Evolutionary conservation across 2,888 invertebrate genomes (phyloP).

Genomic region (Oligia latruncula): DNA sequence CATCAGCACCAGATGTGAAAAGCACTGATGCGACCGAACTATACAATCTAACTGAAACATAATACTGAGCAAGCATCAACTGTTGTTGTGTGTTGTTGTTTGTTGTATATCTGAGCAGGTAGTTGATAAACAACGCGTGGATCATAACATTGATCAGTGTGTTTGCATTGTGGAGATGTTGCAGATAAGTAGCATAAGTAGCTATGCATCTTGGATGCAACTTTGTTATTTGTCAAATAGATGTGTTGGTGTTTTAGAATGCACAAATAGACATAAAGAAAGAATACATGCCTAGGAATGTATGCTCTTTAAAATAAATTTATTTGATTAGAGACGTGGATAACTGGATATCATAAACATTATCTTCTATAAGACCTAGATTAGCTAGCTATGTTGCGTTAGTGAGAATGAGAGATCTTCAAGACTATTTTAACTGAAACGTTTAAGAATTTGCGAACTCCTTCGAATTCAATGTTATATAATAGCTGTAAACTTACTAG

Average conservation of each 20-base stretch:
- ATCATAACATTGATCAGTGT: background rate
- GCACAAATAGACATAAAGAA: background rate
- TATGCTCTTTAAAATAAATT: background rate
- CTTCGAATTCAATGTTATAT: background rate
- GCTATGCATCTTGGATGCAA: background rate
- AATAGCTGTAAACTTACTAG: background rate
- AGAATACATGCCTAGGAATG: background rate
- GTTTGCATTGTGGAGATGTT: constrained; percentile 24
- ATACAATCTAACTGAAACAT: constrained; percentile 25
- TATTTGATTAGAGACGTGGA: background rate
- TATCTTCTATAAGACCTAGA: no score
- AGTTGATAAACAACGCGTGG: constrained; percentile 53
- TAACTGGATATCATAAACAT: no score
- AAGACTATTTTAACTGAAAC: background rate
- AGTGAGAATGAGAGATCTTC: background rate
- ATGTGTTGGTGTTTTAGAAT: background rate
- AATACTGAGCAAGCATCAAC: constrained; percentile 20
- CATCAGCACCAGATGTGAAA: constrained; percentile 17
- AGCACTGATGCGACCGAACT: background rate
- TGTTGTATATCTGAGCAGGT: constrained; percentile 12
- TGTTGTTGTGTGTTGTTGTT: constrained; percentile 28
- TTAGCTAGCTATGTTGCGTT: no score
- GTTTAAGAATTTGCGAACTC: background rate
- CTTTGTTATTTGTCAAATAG: background rate
- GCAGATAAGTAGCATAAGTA: background rate